Evolutionary conservation across 2,797 vertebrate genomes (phyloP).

Genomic region (Gobionotothen gibberifrons): DNA sequence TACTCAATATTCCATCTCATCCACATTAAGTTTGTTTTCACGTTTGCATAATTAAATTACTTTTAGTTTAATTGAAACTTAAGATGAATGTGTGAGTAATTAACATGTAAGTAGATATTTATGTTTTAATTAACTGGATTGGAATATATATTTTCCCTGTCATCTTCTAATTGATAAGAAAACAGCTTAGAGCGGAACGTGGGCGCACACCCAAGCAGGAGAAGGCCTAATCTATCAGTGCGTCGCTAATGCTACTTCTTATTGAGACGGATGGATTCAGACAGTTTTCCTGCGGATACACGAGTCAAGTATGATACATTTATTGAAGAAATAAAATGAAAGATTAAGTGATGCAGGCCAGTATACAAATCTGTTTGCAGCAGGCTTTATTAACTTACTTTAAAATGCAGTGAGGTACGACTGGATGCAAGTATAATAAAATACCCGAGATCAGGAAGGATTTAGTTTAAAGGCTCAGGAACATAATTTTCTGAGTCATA

Average conservation of each 20-base stretch:
- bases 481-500: slow-evolving; percentile 2
- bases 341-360: slow-evolving; percentile 10
- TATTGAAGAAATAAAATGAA: neutral
- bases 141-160: slow-evolving; percentile 45
- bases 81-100: slow-evolving; percentile 35
- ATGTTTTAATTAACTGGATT: slow-evolving; percentile 48
- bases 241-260: slow-evolving; percentile 14
- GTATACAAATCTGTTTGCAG: neutral
- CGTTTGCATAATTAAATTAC: slow-evolving; percentile 18
- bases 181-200: slow-evolving; percentile 32
- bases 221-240: slow-evolving; percentile 45
- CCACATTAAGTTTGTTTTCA: neutral
- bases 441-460: slow-evolving; percentile 4
- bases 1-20: neutral
- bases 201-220: slow-evolving; percentile 44
- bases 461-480: slow-evolving; percentile 7
- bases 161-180: slow-evolving; percentile 39
- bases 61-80: slow-evolving; percentile 38
- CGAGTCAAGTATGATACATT: slow-evolving; percentile 9
- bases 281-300: slow-evolving; percentile 8
- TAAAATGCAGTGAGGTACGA: slow-evolving; percentile 18
- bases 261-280: slow-evolving; percentile 16
- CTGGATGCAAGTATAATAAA: slow-evolving; percentile 5
- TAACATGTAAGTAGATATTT: slow-evolving; percentile 52
- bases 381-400: neutral